Conservation (phyloP, 2,797 vertebrate species). For the Muscicapa comitata region DNA sequence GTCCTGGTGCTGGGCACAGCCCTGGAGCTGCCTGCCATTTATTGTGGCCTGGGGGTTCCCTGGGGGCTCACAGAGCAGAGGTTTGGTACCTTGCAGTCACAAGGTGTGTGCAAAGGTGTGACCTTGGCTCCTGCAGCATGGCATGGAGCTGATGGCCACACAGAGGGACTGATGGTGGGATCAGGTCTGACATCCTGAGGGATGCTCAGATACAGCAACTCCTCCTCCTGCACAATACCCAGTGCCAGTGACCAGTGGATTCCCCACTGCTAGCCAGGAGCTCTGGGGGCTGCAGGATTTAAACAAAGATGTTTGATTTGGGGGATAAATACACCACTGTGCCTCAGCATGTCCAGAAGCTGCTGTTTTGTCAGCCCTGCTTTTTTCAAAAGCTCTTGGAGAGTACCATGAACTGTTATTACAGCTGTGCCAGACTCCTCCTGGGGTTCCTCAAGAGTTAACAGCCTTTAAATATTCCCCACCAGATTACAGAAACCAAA, state of each 20-base stretch:
- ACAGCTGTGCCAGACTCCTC: background rate
- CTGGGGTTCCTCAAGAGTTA: background rate
- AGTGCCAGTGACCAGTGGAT: background rate
- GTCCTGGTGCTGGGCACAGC: background rate
- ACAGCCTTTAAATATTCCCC: background rate
- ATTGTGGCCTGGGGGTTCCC: background rate
- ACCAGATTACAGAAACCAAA: background rate
- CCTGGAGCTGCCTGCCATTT: background rate
- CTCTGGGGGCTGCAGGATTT: background rate
- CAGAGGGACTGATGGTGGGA: rapidly evolving
- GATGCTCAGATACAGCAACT: background rate
- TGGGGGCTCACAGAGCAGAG: background rate
- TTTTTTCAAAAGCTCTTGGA: background rate
- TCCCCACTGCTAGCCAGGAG: background rate
- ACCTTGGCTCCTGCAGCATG: rapidly evolving
- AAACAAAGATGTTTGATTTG: rapidly evolving
- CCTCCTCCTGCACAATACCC: rapidly evolving
- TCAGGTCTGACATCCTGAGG: background rate
- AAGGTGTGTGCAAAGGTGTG: background rate
- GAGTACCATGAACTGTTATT: background rate
- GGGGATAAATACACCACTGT: background rate
- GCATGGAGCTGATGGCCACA: background rate
- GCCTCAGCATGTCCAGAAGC: background rate
- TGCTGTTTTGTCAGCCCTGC: background rate
- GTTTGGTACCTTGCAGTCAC: background rate